A percentile compares a stretch with the other conserved stretches of the same genome.
Conservation (phyloP, 37 sponge, comb jelly and placozoan genomes). For the Crambe crambe region DNA sequence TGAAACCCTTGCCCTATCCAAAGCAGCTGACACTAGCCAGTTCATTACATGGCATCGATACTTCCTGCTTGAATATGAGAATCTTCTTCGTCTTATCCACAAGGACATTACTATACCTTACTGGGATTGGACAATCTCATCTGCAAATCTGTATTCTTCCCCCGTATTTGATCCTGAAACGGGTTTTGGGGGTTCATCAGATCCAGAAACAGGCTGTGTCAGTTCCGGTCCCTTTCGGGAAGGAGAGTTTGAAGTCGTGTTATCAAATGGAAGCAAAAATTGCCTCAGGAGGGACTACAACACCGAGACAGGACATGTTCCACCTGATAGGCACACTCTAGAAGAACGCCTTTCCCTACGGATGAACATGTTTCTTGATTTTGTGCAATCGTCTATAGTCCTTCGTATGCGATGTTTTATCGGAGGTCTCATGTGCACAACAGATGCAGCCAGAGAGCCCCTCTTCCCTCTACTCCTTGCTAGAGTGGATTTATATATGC, state of each 20-base stretch:
- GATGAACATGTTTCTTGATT: slow-evolving; percentile 13
- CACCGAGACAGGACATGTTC: background rate
- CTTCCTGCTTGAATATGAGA: slow-evolving; percentile 73
- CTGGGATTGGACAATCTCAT: slow-evolving; percentile 72
- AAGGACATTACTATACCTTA: slow-evolving; percentile 61
- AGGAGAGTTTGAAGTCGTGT: slow-evolving; percentile 20
- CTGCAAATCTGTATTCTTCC: slow-evolving; percentile 22
- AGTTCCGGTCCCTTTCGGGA: slow-evolving; percentile 55
- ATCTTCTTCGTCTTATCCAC: slow-evolving; percentile 56
- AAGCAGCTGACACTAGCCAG: slow-evolving; percentile 23
- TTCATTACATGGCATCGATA: slow-evolving; percentile 71
- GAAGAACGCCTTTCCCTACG: slow-evolving; percentile 27
- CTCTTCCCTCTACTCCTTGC: slow-evolving; percentile 48
- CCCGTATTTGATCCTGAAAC: slow-evolving; percentile 50
- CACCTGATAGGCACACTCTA: background rate
- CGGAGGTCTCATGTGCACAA: slow-evolving; percentile 64
- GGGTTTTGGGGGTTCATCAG: slow-evolving; percentile 64
- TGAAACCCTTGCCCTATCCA: slow-evolving; percentile 24
- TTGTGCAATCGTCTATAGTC: slow-evolving; percentile 32
- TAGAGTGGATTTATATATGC: slow-evolving; percentile 39
- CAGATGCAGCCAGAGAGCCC: slow-evolving; percentile 65
- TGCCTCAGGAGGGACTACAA: slow-evolving; percentile 54
- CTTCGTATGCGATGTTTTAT: slow-evolving; percentile 48
- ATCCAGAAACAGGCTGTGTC: slow-evolving; percentile 46
- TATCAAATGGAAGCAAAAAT: background rate